A percentile compares a stretch with the other conserved stretches of the same genome.
Conservation (phyloP, 2,797 vertebrate genomes). For the Acanthornis magna region DNA sequence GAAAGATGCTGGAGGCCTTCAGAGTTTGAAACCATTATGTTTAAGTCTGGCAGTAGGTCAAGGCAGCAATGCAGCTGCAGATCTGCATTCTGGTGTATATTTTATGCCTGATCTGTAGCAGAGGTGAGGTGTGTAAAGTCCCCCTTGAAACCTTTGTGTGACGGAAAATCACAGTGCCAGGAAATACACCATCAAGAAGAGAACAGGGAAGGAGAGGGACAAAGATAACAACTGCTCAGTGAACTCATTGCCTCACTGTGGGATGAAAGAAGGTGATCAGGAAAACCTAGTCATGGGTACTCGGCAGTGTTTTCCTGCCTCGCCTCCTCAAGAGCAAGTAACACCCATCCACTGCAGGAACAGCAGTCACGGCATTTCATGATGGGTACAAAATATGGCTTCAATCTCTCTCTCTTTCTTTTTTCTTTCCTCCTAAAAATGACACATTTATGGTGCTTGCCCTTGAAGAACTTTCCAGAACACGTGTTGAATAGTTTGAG, state of each 20-base stretch:
- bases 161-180: background rate
- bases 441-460: background rate
- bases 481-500: background rate
- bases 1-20: background rate
- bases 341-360: rapidly evolving
- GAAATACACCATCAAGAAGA: background rate
- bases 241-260: background rate
- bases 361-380: background rate
- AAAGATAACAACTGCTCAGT: background rate
- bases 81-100: background rate
- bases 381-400: background rate
- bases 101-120: background rate
- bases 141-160: background rate
- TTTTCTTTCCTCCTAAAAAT: background rate
- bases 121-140: background rate
- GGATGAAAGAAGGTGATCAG: background rate
- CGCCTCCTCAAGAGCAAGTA: background rate
- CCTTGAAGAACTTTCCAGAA: background rate
- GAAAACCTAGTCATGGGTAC: background rate
- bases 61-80: background rate
- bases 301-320: background rate
- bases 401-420: background rate
- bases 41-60: background rate
- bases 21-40: background rate
- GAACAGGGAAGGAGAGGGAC: background rate